Evolutionary conservation across 37 sponge, comb jelly and placozoan species (phyloP).

Genomic region (Axinella damicornis): DNA sequence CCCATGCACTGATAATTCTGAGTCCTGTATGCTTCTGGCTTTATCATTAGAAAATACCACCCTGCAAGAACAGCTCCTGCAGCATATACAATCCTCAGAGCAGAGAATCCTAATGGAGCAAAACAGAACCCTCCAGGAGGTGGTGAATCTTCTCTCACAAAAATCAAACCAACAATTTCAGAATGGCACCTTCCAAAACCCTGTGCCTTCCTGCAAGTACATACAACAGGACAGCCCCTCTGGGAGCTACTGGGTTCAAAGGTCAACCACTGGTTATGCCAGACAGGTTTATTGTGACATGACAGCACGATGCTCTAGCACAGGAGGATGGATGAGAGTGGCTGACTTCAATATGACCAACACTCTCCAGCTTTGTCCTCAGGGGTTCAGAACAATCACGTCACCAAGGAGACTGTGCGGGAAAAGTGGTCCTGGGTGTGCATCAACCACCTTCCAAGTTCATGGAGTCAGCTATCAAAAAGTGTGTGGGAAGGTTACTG

Average conservation of each 20-base stretch:
- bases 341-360: slow-evolving; percentile 24
- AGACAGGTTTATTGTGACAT: neutral
- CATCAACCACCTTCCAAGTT: slow-evolving; percentile 1
- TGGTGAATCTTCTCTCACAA: no score
- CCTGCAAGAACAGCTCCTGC: neutral
- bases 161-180: no score
- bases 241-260: neutral
- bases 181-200: neutral
- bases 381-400: slow-evolving; percentile 7
- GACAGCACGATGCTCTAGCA: neutral
- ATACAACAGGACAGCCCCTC: neutral
- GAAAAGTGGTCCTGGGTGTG: slow-evolving; percentile 1
- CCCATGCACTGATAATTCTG: no score
- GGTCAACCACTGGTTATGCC: neutral
- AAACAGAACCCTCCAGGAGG: no score
- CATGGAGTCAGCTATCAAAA: neutral
- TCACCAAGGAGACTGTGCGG: neutral
- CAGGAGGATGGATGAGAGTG: slow-evolving; percentile 24
- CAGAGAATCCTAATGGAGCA: neutral
- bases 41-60: no score
- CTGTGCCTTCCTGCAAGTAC: neutral
- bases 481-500: slow-evolving; percentile 23
- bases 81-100: neutral
- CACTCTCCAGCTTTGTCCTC: neutral
- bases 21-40: no score